These are phyloP conservation scores for Semicossyphus pulcher DNA, from an alignment of 2,113 vertebrate genomes.

Conservation along the genomic window DNA sequence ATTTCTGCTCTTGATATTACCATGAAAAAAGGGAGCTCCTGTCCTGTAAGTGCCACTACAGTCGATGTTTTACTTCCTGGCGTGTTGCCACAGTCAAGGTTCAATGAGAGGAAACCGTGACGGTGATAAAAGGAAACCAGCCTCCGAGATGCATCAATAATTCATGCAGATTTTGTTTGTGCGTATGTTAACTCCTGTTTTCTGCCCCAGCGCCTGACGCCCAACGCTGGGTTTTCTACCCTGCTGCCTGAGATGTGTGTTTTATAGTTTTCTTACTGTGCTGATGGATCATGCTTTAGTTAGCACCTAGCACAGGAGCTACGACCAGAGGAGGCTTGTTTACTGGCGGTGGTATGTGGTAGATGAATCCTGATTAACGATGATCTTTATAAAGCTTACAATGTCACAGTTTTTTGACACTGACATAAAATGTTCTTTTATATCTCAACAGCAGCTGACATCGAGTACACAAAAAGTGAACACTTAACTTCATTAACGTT, in stretches of 20 bases:
- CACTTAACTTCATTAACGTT: background rate
- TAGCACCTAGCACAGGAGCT: background rate
- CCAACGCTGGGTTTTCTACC: background rate
- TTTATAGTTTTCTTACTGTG: background rate
- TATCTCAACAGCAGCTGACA: background rate
- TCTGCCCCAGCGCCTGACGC: background rate
- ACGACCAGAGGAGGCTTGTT: background rate
- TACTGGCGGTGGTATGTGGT: background rate
- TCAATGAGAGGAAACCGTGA: conserved; percentile 46
- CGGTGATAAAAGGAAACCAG: conserved; percentile 52
- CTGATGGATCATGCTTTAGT: background rate
- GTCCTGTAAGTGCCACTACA: conserved; percentile 5
- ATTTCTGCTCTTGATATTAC: conserved; percentile 11
- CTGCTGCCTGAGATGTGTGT: conserved; percentile 6
- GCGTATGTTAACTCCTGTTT: conserved; percentile 58
- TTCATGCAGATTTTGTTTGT: conserved; percentile 63
- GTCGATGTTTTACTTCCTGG: conserved; percentile 31
- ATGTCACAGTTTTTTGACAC: background rate
- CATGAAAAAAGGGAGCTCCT: conserved; percentile 1
- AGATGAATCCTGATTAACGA: background rate
- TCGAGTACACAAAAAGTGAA: background rate
- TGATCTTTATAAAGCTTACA: background rate
- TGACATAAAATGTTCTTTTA: background rate
- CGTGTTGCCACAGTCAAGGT: conserved; percentile 33
- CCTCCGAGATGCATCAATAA: conserved; percentile 61